Evolutionary conservation across 1,140 invertebrate species (phyloP).

Genomic region (Condylostylus longicornis): DNA sequence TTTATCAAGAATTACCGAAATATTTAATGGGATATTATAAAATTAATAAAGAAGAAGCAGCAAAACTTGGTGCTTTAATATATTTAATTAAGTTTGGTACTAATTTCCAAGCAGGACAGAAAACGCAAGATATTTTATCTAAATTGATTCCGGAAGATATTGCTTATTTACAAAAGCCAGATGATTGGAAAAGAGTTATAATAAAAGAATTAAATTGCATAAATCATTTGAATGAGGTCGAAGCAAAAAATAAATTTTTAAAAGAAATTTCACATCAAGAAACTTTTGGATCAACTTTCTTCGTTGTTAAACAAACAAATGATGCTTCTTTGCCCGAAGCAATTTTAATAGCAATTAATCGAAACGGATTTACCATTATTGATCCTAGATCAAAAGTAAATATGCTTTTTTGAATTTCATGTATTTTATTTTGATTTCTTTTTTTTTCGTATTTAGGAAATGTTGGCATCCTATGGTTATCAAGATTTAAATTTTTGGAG

Average conservation of each 20-base stretch:
- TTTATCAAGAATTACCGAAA: constrained; percentile 87
- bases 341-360: constrained; percentile 81
- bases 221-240: constrained; percentile 36
- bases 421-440: background rate
- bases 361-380: constrained; percentile 75
- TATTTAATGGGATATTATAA: constrained; percentile 79
- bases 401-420: constrained; percentile 4
- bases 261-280: constrained; percentile 67
- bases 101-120: constrained; percentile 42
- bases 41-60: constrained; percentile 61
- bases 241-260: constrained; percentile 74
- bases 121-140: constrained; percentile 48
- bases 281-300: constrained; percentile 91
- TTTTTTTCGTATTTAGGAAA: constrained; percentile 43
- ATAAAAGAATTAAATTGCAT: constrained; percentile 42
- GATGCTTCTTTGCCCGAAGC: constrained; percentile 71
- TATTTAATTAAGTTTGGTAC: constrained; percentile 62
- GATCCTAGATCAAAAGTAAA: constrained; percentile 69
- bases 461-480: constrained; percentile 70
- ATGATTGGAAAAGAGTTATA: constrained; percentile 75
- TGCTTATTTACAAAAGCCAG: constrained; percentile 49
- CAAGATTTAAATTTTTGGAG: constrained; percentile 84
- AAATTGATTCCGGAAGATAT: constrained; percentile 71
- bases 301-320: constrained; percentile 82
- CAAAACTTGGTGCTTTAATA: constrained; percentile 63